Evolutionary conservation across 2,888 invertebrate species (phyloP), one percentile per base, ranked within the genome.

Genomic region (Digitonthophagus gazella): DNA sequence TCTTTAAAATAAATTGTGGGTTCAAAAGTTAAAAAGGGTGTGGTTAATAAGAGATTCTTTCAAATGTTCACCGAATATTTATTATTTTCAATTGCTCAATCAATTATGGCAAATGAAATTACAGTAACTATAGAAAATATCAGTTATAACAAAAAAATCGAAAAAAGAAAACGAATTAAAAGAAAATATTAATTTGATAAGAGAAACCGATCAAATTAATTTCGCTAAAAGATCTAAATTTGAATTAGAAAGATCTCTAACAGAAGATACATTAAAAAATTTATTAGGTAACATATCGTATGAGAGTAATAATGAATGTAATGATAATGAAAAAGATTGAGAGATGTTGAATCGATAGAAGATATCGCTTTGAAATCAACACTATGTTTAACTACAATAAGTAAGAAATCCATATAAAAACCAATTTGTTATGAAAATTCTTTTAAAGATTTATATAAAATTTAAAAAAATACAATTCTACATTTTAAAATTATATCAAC

Each of bases 401-500:
- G 68, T 22, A 61, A 55, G 19, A 44, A 54, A 8, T 44, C 28
- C 8, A 20, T 11, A 15, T 11, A 54, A 8, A 15, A 61, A 15
- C 58, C 68, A 2, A 67, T 61, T 16, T 15, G 11, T 16, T 61
- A 64, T 69, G 16, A 20, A 6, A 11, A 44, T 16, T 56, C 64
- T 44, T 8, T 57, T 15, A 68, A 63, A 63, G 61, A 65, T 11
- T 61, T 70, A n/a, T 66, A 15, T 0, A 58, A n/a, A 16, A 28
- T 54, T 6, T 68, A 70, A 58, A 28, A n/a, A 4, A 19, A 16
- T 2, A 15, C 67, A n/a, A 11, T 66, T 1, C 70, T 68, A 0
- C 70, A 68, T 54, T 70, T 70, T 8, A 70, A 66, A 19, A 68
- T 70, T 16, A 67, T 67, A 15, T 70, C 70, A 14, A 66, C 67